Base-by-base conservation (phyloP, 2,888 invertebrate species). In the Orchesellides sinensis region DNA sequence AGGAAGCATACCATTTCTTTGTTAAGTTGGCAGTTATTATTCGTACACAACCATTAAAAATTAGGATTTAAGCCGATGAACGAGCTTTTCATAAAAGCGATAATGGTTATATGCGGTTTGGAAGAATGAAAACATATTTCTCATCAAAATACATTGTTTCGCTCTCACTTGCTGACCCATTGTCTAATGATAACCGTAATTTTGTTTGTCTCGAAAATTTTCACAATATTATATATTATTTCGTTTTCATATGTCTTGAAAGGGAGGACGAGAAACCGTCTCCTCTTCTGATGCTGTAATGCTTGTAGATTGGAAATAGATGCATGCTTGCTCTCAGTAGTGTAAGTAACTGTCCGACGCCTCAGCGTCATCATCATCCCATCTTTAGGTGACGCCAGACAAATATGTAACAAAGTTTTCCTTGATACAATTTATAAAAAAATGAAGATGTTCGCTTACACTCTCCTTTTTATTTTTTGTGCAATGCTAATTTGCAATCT, bases 281-380 rank as follows among this genome's bases (percentile, higher is more conserved):
- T n/a, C n/a, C n/a, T n/a, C n/a, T n/a, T n/a, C n/a, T n/a, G n/a
- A n/a, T n/a, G n/a, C n/a, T n/a, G n/a, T n/a, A n/a, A n/a, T n/a
- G n/a, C n/a, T n/a, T n/a, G n/a, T n/a, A n/a, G n/a, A n/a, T n/a
- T n/a, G n/a, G n/a, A n/a, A n/a, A n/a, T n/a, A n/a, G n/a, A n/a
- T n/a, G n/a, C n/a, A n/a, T n/a, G n/a, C n/a, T n/a, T n/a, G n/a
- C n/a, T n/a, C n/a, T n/a, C n/a, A n/a, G n/a, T n/a, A n/a, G n/a
- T n/a, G n/a, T n/a, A n/a, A n/a, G n/a, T n/a, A 72, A 59, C 54
- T 72, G 72, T 72, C 72, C 72, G 72, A 72, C 72, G 72, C 72
- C 72, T 72, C 72, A 72, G 29, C 45, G 32, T 1, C 25, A 17
- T 14, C 40, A 14, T 40, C 12, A 2, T 25, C 25, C 25, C 29